These are phyloP conservation scores for Mesitornis unicolor DNA, from an alignment of 2,113 vertebrate species.

Conservation along the genomic window DNA sequence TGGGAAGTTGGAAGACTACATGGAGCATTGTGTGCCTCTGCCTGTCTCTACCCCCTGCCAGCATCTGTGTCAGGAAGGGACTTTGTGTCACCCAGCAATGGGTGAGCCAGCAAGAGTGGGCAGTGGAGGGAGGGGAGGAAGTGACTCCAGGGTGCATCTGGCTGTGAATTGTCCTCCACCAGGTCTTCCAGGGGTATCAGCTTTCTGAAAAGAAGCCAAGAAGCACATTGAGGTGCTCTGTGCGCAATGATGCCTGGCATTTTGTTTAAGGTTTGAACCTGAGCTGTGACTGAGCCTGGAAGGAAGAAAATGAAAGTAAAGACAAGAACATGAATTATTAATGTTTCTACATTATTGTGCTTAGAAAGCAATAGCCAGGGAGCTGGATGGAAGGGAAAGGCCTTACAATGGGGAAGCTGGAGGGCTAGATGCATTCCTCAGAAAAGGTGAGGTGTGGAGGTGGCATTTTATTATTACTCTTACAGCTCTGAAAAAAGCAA, in stretches of 20 bases:
- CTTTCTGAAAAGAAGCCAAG: neutral
- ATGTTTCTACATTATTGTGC: conserved; percentile 13
- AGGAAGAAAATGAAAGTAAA: conserved; percentile 38
- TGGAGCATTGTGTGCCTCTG: accelerated
- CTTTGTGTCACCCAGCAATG: accelerated
- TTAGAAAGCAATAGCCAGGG: neutral
- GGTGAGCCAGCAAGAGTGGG: neutral
- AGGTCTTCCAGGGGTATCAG: accelerated
- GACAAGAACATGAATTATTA: conserved; percentile 32
- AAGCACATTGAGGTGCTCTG: accelerated
- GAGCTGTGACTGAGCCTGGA: neutral
- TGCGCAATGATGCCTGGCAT: accelerated
- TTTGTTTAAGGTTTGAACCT: neutral
- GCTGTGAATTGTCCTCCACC: neutral
- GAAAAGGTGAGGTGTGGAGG: neutral
- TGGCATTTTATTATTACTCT: neutral
- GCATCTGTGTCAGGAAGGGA: neutral
- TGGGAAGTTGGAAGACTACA: neutral
- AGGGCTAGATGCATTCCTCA: neutral
- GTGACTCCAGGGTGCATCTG: accelerated
- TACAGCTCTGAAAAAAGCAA: neutral
- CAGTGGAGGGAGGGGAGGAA: neutral
- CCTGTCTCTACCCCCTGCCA: neutral
- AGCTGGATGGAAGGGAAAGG: neutral
- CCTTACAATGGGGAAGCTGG: neutral